Evolutionary conservation across 2,113 vertebrate genomes (phyloP), one percentile per base, ranked within the genome.

Genomic region (Dinomys branickii): DNA sequence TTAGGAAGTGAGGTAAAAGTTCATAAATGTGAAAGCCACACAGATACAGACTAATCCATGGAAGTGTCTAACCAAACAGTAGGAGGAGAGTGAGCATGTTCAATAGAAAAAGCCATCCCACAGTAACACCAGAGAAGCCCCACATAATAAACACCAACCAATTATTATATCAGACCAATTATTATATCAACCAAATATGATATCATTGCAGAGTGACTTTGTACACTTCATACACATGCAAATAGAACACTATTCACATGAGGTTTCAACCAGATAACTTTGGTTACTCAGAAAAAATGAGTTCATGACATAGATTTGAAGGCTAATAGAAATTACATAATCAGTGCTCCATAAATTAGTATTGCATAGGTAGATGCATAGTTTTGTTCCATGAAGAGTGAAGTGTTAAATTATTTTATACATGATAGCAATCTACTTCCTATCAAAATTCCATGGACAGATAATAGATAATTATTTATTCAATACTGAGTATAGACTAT

Each of bases 401-500:
- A 91, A 54, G 13, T 85, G 58, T 88, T 73, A 56, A 52, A 19
- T 86, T 90, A 77, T 83, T 97, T 97, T 96, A 84, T 67, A 88
- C 33, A 26, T 90, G 19, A 80, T 13, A 33, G 56, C 20, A 92
- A 20, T 86, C 47, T 44, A 54, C n/a, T 96, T 97, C 41, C 50
- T 84, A 75, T 85, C 71, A 89, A 95, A 96, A 95, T 94, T 73
- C 41, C 47, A 35, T 50, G 58, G 92, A 5, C 78, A 78, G 88
- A 97, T 91, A 94, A 89, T 93, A 90, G 47, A 93, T 13, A 13
- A 65, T 96, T 82, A 33, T 92, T 88, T 94, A 50, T 91, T 96
- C 86, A 86, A 84, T 20, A 59, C 17, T 78, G 28, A 82, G 16
- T 54, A 4, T 82, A 94, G 44, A 30, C 24, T 65, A 85, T 85